A percentile compares a stretch with the other conserved stretches of the same genome.
These are phyloP conservation scores for Meliscaeva auricollis DNA, from an alignment of 2,888 invertebrate genomes.

Conservation along the genomic window DNA sequence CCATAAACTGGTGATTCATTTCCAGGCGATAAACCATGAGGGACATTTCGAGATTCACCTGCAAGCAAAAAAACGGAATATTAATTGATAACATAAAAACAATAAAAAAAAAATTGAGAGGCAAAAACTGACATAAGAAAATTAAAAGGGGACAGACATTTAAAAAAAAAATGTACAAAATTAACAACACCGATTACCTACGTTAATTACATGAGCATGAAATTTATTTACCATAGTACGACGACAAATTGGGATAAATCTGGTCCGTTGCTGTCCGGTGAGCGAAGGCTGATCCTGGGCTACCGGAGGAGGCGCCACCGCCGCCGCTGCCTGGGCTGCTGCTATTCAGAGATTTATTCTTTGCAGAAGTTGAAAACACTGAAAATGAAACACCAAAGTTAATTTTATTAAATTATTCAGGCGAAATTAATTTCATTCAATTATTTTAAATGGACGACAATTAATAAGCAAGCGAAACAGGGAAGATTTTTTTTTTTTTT, in stretches of 20 bases:
- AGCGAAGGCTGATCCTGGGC: slow-evolving; percentile 44
- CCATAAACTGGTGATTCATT: slow-evolving; percentile 81
- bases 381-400: slow-evolving; percentile 65
- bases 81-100: not conserved
- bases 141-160: slow-evolving; percentile 18
- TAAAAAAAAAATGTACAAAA: slow-evolving; percentile 56
- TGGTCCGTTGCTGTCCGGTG: slow-evolving; percentile 61
- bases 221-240: slow-evolving; percentile 77
- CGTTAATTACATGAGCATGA: slow-evolving; percentile 66
- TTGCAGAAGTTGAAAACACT: slow-evolving; percentile 77
- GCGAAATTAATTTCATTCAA: slow-evolving; percentile 58
- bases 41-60: slow-evolving; percentile 70
- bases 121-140: slow-evolving; percentile 29
- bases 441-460: slow-evolving; percentile 54
- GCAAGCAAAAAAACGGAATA: slow-evolving; percentile 4
- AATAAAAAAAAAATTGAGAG: not conserved
- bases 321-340: slow-evolving; percentile 39
- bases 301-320: slow-evolving; percentile 19
- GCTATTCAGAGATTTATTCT: slow-evolving; percentile 68
- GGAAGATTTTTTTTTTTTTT: slow-evolving; percentile 9
- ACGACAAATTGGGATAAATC: slow-evolving; percentile 75
- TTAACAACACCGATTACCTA: slow-evolving; percentile 68
- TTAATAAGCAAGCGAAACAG: slow-evolving; percentile 40
- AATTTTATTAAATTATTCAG: slow-evolving; percentile 66
- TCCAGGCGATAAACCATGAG: slow-evolving; percentile 79